Base-by-base conservation (phyloP, 2,888 invertebrate species). In the Bellardia pandia region DNA sequence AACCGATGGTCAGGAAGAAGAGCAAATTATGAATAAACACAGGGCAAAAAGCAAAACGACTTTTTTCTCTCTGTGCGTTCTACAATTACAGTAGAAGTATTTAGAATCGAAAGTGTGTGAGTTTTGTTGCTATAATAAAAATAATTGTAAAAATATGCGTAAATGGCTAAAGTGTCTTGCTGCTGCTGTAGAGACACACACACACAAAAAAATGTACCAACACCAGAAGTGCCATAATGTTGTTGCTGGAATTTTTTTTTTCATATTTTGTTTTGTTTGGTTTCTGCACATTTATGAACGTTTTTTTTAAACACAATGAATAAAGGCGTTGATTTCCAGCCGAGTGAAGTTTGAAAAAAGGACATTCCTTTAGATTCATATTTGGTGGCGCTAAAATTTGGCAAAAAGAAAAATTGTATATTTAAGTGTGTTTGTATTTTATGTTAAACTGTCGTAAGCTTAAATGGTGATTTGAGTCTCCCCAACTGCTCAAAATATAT, bases 231-330 rank as follows among this genome's bases (percentile, higher is more conserved):
- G 64, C 53, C 53, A 56, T 56, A 62, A 51, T 53, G 42, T 53
- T 80, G 60, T 33, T 40, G 40, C 53, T 13, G 40, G 9, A 33
- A 37, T n/a, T 78, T 53, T 33, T 5, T 16, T 14, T 23, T 45
- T n/a, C 4, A 23, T 45, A 23, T 42, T 45, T 33, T 33, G 51
- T 75, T 30, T 23, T 23, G 23, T 23, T 23, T 23, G 23, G 37
- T 37, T 51, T 51, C 11, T 40, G 30, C 8, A 40, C 8, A 30
- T 51, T 80, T 72, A 45, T 11, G 45, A 45, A 11, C 13, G n/a
- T 66, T 81, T 74, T 81, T 74, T 33, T 58, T 66, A 64, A 66
- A 81, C 42, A 42, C 58, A 81, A 81, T 81, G 72, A 80, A 80
- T 80, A 80, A 64, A 51, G 42, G 56, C 56, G 62, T 53, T 62